These are phyloP conservation scores for Pemphigus obesinymphae DNA, from an alignment of 1,140 invertebrate species.

Conservation along the genomic window DNA sequence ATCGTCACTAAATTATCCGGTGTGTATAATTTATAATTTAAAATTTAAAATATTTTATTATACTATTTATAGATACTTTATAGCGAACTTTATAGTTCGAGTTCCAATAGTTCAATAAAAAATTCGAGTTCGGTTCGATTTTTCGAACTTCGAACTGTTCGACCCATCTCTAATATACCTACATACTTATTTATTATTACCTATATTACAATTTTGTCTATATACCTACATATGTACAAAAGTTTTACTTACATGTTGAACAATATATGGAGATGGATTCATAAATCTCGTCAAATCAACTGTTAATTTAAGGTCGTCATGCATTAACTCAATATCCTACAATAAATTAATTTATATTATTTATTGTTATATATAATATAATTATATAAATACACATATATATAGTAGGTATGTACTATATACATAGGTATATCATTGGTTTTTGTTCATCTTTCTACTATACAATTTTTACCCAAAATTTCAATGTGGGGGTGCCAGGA, in stretches of 20 bases:
- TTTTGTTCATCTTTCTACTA: no score
- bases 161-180: no score
- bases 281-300: conserved; percentile 86
- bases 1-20: background rate
- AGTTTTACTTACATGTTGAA: conserved; percentile 61
- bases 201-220: background rate
- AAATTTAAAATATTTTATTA: no score
- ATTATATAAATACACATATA: background rate
- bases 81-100: no score
- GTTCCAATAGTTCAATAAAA: no score
- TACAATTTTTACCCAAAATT: no score
- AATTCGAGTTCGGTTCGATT: no score
- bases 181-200: background rate
- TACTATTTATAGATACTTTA: no score
- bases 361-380: background rate
- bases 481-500: no score
- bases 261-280: conserved; percentile 86
- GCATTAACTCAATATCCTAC: conserved; percentile 56
- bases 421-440: background rate
- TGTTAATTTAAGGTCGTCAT: conserved; percentile 69
- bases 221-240: background rate
- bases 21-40: background rate
- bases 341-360: conserved; percentile 2
- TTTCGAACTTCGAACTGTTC: no score
- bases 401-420: background rate